These are phyloP conservation scores for Bradypus variegatus DNA, from an alignment of 2,797 vertebrate genomes.

Conservation along the genomic window DNA sequence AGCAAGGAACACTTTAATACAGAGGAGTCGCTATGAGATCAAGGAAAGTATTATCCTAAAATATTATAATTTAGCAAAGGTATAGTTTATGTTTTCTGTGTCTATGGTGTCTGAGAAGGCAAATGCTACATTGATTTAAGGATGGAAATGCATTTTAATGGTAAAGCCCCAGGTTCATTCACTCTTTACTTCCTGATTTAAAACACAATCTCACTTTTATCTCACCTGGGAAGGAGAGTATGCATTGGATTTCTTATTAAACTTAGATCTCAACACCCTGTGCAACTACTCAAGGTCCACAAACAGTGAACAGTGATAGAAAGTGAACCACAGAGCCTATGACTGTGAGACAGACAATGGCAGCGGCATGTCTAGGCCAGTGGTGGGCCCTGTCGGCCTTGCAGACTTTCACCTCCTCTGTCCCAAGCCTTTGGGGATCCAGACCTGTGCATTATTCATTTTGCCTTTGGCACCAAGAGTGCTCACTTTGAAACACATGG, in stretches of 20 bases:
- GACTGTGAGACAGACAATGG: not conserved
- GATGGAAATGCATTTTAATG: not conserved
- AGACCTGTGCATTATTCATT: conserved; percentile 48
- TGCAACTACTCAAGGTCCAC: not conserved
- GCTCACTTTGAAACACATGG: not conserved
- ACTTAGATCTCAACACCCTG: not conserved
- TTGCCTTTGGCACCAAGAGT: conserved; percentile 38
- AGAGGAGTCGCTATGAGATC: not conserved
- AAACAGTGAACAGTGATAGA: not conserved
- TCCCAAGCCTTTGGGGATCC: not conserved
- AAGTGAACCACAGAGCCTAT: not conserved
- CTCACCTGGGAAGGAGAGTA: not conserved
- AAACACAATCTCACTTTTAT: not conserved
- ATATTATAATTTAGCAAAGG: conserved; percentile 5
- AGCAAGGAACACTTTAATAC: conserved; percentile 8
- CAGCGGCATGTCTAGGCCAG: not conserved
- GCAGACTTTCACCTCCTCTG: not conserved
- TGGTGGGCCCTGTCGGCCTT: not conserved
- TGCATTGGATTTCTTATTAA: not conserved
- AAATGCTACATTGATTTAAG: not conserved
- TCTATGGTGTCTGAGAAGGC: not conserved
- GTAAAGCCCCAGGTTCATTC: not conserved
- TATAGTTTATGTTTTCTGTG: not conserved
- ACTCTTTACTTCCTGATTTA: not conserved
- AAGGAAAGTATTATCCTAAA: not conserved